A percentile compares a stretch with the other conserved stretches of the same genome.
Conservation (phyloP, 2,797 vertebrate species). For the Gastrophryne carolinensis region DNA sequence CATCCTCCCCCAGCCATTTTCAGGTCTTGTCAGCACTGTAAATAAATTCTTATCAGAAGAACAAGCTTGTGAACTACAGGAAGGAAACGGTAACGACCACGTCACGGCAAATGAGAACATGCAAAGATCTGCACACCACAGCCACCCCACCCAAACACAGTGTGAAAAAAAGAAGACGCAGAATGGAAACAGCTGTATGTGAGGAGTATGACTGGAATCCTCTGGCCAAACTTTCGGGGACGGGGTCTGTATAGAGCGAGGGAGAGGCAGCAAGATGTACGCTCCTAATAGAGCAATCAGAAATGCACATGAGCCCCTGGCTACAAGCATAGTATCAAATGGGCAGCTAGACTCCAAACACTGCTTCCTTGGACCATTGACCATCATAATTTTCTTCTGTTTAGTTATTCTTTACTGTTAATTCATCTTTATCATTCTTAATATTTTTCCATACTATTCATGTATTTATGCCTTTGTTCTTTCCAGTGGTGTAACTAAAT, state of each 20-base stretch:
- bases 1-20: slow-evolving; percentile 50
- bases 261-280: background rate
- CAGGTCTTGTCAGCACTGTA: slow-evolving; percentile 54
- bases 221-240: background rate
- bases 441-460: too few species aligned
- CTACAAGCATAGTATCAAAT: too few species aligned
- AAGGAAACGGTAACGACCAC: slow-evolving; percentile 79
- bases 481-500: too few species aligned
- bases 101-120: slow-evolving; percentile 77
- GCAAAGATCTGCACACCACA: slow-evolving; percentile 70
- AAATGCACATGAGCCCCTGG: too few species aligned
- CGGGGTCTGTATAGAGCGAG: background rate
- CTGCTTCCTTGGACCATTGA: too few species aligned
- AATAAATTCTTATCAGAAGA: slow-evolving; percentile 72
- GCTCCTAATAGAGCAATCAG: too few species aligned
- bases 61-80: slow-evolving; percentile 70
- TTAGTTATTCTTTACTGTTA: too few species aligned
- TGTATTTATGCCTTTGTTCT: too few species aligned
- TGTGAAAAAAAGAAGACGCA: slow-evolving; percentile 55
- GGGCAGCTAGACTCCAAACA: too few species aligned
- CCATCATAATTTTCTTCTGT: too few species aligned
- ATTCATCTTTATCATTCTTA: too few species aligned
- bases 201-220: slow-evolving; percentile 3
- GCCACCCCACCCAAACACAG: slow-evolving; percentile 57
- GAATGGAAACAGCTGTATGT: slow-evolving; percentile 60